Base-by-base conservation (phyloP, 2,888 invertebrate genomes). In the Cremastobaeus sp. region DNA sequence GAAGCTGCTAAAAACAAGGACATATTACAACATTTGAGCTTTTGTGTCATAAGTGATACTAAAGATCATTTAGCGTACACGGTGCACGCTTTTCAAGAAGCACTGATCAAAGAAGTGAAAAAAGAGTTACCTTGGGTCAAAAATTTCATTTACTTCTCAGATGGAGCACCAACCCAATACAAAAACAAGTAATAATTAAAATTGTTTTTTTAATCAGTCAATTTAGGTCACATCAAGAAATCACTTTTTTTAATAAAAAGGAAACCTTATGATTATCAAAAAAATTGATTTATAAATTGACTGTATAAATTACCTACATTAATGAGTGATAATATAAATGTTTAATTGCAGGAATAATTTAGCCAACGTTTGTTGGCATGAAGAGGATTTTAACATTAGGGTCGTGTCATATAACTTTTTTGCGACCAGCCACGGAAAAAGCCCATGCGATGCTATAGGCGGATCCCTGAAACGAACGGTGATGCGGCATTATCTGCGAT, bases 171-270 rank as follows among this genome's bases (percentile, higher is more conserved):
- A 21, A 50, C 50, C 9, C 50, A 50, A 12, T 50, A 50, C n/a
- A 50, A 50, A 21, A 50, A 50, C 50, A 50, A 50, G 50, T 50
- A 50, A n/a, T n/a, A n/a, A n/a, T n/a, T n/a, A n/a, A n/a, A n/a
- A n/a, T n/a, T n/a, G n/a, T n/a, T n/a, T n/a, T n/a, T n/a, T n/a
- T n/a, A n/a, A n/a, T n/a, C n/a, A n/a, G n/a, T n/a, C n/a, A n/a
- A n/a, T n/a, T n/a, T n/a, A n/a, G n/a, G n/a, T n/a, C n/a, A n/a
- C n/a, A n/a, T n/a, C n/a, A n/a, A n/a, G n/a, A n/a, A n/a, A n/a
- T n/a, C n/a, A n/a, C n/a, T n/a, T n/a, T 20, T 35, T 5, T 3
- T 5, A 5, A 5, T 37, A 3, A 14, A 14, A 12, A 37, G 4
- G 2, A 4, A 4, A 37, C 15, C 5, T 18, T 18, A 41, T 5